Base-by-base conservation (phyloP, 1,140 invertebrate species). In the Megathymus violae region DNA sequence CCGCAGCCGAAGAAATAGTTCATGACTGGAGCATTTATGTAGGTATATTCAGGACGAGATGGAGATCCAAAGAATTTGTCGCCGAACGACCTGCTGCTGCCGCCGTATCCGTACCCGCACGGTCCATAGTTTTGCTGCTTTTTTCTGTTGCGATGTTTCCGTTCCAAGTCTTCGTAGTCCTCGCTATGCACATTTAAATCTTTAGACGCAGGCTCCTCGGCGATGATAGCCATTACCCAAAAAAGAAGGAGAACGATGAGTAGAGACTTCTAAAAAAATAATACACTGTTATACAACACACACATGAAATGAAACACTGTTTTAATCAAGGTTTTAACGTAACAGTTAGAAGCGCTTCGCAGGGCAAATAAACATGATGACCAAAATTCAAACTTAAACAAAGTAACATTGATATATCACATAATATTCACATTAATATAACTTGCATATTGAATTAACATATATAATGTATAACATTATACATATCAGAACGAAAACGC, bases 1-100 rank as follows among this genome's bases (percentile, higher is more conserved):
- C 80, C 80, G 58, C 83, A 86, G 1, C 80, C 80, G n/a, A 82
- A 82, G 64, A 82, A 85, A 16, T 87, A 87, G 59, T 87, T 87
- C 47, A 69, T 85, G 0, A 85, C 78, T 3, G 84, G 84, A 43
- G 84, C 84, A 1, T 74, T 78, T 3, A 87, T 50, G 47, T 84
- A 87, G 0, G 84, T 85, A 58, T 83, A 74, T 10, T 82, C 78
- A 3, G 68, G 51, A 27, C 27, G 51, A 1, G 51, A 7, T 7
- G 17, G 67, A n/a, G 66, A 47, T 0, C 70, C 73, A 48, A 80
- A 71, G 7, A 74, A 71, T 43, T 75, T 78, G 13, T 70, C 71
- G 3, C 77, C 78, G n/a, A 85, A 78, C 0, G 76, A 74, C 15
- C 71, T 69, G 6, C 85, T 81, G 34, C 70, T 82, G 0, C 80